These are phyloP conservation scores for Phalacrocorax brasilianus DNA, from an alignment of 2,113 vertebrate genomes.

Conservation along the genomic window DNA sequence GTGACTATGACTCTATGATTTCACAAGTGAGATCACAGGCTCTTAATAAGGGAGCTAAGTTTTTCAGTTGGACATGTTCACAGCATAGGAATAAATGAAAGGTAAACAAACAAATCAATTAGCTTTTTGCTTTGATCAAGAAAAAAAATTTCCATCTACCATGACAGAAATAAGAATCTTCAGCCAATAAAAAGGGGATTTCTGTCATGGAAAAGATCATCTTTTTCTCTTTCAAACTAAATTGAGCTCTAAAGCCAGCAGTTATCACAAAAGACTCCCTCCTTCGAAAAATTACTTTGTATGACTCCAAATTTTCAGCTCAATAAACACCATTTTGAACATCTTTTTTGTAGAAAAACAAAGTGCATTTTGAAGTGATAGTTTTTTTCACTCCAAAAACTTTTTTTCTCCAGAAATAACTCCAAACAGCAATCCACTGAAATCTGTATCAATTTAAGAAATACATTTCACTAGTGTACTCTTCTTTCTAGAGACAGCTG, in stretches of 20 bases:
- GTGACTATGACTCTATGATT: background rate
- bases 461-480: background rate
- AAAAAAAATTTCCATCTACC: background rate
- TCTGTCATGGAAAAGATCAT: background rate
- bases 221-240: background rate
- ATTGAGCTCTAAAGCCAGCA: background rate
- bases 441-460: slow-evolving; percentile 37
- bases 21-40: background rate
- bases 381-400: background rate
- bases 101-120: background rate
- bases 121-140: background rate
- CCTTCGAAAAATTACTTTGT: background rate
- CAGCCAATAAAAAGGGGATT: background rate
- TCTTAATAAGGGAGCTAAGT: background rate
- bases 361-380: background rate
- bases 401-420: background rate
- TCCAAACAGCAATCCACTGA: background rate
- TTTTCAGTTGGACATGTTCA: background rate
- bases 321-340: background rate
- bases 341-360: background rate
- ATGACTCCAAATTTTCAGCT: background rate
- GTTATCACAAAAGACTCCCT: background rate
- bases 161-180: background rate
- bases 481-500: slow-evolving; percentile 36
- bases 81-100: background rate